These are phyloP conservation scores for Saturnia pavonia DNA, from an alignment of 2,888 invertebrate genomes.

Conservation along the genomic window DNA sequence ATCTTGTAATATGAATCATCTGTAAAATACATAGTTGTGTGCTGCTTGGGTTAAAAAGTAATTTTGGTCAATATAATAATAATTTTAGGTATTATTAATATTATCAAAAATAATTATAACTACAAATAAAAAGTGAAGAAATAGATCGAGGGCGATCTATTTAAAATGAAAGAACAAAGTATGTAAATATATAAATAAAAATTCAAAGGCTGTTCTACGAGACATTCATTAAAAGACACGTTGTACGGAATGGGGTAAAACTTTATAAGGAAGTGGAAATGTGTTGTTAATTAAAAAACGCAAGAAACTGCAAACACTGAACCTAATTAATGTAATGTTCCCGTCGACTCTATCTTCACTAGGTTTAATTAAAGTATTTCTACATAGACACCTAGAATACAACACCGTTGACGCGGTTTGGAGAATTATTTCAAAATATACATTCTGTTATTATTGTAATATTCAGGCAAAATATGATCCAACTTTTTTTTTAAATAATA, in stretches of 20 bases:
- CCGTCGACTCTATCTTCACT: neutral
- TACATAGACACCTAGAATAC: neutral
- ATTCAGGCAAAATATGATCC: too few relatives aligned
- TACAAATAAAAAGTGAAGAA: neutral
- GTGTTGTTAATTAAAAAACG: neutral
- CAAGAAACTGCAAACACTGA: constrained; percentile 1
- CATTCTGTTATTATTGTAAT: too few relatives aligned
- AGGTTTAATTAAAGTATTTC: neutral
- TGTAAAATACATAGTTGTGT: too few relatives aligned
- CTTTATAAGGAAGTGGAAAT: neutral
- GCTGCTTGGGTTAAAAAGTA: too few relatives aligned
- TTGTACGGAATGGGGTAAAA: neutral
- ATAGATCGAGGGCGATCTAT: neutral
- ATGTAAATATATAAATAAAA: neutral
- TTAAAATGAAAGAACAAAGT: neutral
- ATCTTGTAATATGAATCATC: too few relatives aligned
- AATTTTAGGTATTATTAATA: too few relatives aligned
- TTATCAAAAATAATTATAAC: neutral
- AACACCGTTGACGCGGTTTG: neutral
- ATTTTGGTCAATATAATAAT: too few relatives aligned
- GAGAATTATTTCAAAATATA: neutral
- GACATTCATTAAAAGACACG: constrained; percentile 5
- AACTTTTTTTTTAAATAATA: too few relatives aligned
- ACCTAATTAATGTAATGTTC: neutral
- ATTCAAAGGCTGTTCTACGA: neutral